Evolutionary conservation across 53 echinoderm and acorn worm species (phyloP).

Genomic region (Patiria pectinifera): DNA sequence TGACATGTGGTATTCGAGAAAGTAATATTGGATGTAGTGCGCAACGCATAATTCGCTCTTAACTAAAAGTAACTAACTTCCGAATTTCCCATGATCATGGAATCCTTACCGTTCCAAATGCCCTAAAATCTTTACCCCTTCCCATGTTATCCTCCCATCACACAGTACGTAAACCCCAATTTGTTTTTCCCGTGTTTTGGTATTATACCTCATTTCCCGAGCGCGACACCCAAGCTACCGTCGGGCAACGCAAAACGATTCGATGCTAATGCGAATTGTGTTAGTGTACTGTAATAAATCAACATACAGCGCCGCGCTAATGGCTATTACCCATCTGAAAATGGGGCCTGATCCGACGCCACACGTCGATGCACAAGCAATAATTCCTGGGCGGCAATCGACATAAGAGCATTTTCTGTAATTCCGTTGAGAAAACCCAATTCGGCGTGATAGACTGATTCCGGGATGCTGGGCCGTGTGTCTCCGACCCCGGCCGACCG

Average conservation of each 20-base stretch:
- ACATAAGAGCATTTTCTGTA: constrained; percentile 13
- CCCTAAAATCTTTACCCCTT: too few relatives aligned
- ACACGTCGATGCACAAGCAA: constrained; percentile 20
- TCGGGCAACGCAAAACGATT: background rate
- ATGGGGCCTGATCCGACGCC: constrained; percentile 4
- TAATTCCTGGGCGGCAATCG: constrained; percentile 17
- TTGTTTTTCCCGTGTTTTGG: too few relatives aligned
- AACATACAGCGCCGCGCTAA: background rate
- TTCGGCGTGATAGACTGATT: constrained; percentile 28
- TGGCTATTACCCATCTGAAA: background rate
- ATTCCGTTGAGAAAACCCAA: constrained; percentile 28
- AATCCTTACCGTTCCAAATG: too few relatives aligned
- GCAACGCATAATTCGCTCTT: too few relatives aligned
- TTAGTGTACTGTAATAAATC: background rate
- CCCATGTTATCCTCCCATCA: too few relatives aligned
- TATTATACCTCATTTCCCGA: too few relatives aligned
- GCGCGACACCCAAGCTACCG: too few relatives aligned
- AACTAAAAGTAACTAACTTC: too few relatives aligned
- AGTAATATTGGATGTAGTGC: too few relatives aligned
- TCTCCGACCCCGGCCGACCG: background rate
- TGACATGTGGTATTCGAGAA: too few relatives aligned
- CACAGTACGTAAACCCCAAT: too few relatives aligned
- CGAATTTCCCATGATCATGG: too few relatives aligned
- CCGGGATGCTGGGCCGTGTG: background rate
- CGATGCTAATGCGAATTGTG: background rate